Percentiles rank a stretch among this genome's conserved stretches.
phyloP scores from a whole-genome alignment of 2,113 vertebrate species.

The Sturnus vulgaris region DNA sequence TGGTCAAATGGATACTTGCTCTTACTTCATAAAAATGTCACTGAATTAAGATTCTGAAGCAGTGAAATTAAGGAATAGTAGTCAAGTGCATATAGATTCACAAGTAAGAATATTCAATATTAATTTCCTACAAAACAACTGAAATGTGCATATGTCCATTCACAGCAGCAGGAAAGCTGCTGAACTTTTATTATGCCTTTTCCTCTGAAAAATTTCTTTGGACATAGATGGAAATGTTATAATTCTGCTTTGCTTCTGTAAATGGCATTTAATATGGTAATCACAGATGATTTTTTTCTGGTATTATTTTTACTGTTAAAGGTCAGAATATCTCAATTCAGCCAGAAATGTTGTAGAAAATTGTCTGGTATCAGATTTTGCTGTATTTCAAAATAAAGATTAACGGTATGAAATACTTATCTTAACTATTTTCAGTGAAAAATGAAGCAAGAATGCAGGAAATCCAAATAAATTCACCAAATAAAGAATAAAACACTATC shows the following conservation, averaged over 20 bases:
- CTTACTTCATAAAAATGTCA: neutral
- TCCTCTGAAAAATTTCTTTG: neutral
- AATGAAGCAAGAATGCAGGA: neutral
- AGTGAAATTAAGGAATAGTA: neutral
- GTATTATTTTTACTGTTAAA: neutral
- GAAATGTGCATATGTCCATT: accelerated
- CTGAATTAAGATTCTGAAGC: neutral
- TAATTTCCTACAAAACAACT: neutral
- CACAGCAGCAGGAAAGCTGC: neutral
- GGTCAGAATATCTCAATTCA: neutral
- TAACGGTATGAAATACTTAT: neutral
- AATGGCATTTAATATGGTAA: neutral
- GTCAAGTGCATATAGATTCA: neutral
- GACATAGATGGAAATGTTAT: neutral
- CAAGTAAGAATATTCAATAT: neutral
- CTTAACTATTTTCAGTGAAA: neutral
- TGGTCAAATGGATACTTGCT: neutral
- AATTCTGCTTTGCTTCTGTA: neutral
- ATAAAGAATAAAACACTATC: neutral
- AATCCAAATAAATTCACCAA: neutral
- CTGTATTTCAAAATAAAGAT: neutral
- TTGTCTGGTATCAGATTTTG: neutral
- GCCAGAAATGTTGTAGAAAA: neutral
- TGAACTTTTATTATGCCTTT: neutral
- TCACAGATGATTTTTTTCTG: neutral